Base-by-base conservation (phyloP, 2,113 vertebrate species). In the Ia io region DNA sequence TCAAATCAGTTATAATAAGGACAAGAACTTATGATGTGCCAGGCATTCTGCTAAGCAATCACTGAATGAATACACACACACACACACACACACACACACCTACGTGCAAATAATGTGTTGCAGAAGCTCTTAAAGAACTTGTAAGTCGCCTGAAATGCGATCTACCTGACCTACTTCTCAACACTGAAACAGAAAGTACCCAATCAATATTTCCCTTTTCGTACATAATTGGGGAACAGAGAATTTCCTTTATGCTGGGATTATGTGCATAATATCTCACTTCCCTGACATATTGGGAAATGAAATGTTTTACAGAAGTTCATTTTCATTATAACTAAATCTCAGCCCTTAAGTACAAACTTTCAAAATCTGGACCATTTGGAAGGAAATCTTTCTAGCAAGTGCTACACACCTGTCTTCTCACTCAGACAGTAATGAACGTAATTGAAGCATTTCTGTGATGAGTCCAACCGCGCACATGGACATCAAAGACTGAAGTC, bases 231-330 rank as follows among this genome's bases (percentile, higher is more conserved):
- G 80, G 80, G 78, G 40, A 73, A 79, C 9, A 85, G 76, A 91
- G 63, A 77, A 73, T 94, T 89, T 86, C 80, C 92, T 91, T 95
- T 35, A 79, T 84, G 49, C 23, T 77, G 67, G 71, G 80, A 94
- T 90, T 77, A 91, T 84, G 42, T 87, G 70, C 84, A 80, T 93
- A 94, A 65, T 93, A 89, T 93, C 74, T 95, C 80, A 56, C 71
- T 95, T 96, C 89, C 30, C 84, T 80, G 80, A 84, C 87, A 91
- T 35, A 63, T 25, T 70, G 44, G 65, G 84, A 95, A 94, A 86
- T 93, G 92, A 87, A 74, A 65, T 87, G 42, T 94, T 93, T 95
- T 84, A 95, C 5, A 77, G 47, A 88, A 91, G 82, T 93, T 84
- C 82, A 94, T 82, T 97, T 91, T 94, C 1, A 0, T 90, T 84